Conservation (phyloP, 2,113 vertebrate species). For the Terrapene triunguis region DNA sequence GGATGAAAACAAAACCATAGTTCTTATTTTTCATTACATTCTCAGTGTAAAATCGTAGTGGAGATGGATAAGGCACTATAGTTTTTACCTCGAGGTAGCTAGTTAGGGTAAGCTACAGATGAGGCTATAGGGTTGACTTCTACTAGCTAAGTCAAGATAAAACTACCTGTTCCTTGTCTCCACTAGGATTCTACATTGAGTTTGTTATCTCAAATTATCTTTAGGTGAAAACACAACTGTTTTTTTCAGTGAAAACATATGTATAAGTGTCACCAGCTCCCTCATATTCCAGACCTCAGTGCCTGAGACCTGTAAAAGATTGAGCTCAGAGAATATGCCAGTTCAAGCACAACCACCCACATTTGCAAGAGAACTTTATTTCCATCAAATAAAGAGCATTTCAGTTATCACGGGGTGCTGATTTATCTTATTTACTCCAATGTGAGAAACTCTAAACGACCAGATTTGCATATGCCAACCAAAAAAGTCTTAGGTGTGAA, state of each 20-base stretch:
- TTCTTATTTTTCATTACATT: not conserved
- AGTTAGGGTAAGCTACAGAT: not conserved
- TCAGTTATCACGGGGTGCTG: not conserved
- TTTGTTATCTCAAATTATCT: not conserved
- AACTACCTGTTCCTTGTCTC: constrained; percentile 6
- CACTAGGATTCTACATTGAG: constrained; percentile 23
- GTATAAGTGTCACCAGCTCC: not conserved
- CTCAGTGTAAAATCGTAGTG: not conserved
- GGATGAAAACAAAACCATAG: not conserved
- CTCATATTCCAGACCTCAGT: not conserved
- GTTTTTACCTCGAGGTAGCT: not conserved
- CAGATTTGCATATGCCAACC: not conserved
- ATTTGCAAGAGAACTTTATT: not conserved
- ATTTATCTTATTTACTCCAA: not conserved
- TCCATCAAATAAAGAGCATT: not conserved
- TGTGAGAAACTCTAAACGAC: not conserved
- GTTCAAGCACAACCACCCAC: not conserved
- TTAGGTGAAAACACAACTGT: not conserved
- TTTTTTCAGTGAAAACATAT: not conserved
- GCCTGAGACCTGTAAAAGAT: not conserved
- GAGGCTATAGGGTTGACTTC: constrained; percentile 41
- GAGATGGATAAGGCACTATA: not conserved
- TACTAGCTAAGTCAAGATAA: constrained; percentile 1
- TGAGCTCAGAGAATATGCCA: not conserved
- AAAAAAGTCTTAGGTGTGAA: not conserved